Base-by-base conservation (phyloP, 92 coral and sea anemone species). In the Hydrozoanthus gracilis region DNA sequence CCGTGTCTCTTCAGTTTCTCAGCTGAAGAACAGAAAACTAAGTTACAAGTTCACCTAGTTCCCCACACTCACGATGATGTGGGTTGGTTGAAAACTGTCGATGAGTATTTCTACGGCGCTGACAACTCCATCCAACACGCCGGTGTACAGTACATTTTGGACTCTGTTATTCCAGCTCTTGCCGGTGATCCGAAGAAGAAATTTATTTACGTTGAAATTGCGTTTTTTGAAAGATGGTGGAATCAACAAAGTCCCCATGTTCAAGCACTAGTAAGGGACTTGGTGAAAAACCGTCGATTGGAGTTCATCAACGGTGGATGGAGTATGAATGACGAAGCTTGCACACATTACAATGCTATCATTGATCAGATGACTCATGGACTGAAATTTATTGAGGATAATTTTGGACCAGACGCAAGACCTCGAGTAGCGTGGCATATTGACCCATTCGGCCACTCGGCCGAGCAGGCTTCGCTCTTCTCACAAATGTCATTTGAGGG, bases 371-470 rank as follows among this genome's bases (percentile, higher is more conserved):
- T 93, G 95, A 93, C 95, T 64, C 77, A 74, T 39, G 95, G 95
- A 18, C 86, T 93, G 65, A 83, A 87, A 17, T 92, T 92, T 52
- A 88, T 92, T 12, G 82, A 92, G 66, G 89, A 90, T 51, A 90
- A 86, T 70, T 92, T 92, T 71, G 95, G 95, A 56, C 54, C 90
- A 9, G 82, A 64, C 3, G 95, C 95, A 14, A 87, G 95, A 64
- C 95, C 95, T 1, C 79, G 93, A 9, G 78, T 93, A 51, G 95
- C 95, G 2, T 93, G 95, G 95, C 95, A 93, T 44, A 93, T 90
- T 18, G 95, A 93, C 70, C 95, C 95, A n/a, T 93, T 93, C 35
- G 95, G 95, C 46, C 95, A 93, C 95, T 93, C 95, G 66, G 76
- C 88, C 15, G 92, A 86, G 68, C 95, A 93, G 86, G 95, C 95